These are phyloP conservation scores for Elymnias hypermnestra DNA, from an alignment of 1,140 invertebrate genomes.

Conservation along the genomic window DNA sequence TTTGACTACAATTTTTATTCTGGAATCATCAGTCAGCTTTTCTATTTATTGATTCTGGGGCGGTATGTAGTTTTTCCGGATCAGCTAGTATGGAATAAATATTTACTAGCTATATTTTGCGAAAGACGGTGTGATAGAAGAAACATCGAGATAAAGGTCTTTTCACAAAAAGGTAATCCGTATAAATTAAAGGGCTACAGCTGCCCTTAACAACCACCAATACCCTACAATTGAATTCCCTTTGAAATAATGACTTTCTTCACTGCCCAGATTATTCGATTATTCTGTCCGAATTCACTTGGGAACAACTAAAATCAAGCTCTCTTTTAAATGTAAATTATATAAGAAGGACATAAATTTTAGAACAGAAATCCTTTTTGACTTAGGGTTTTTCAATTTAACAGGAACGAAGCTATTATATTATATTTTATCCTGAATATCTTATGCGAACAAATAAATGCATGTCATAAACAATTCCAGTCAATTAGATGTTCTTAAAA, in stretches of 20 bases:
- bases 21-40: too few species aligned
- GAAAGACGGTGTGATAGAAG: slow-evolving; percentile 1
- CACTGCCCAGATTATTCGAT: slow-evolving; percentile 3
- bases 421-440: too few species aligned
- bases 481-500: too few species aligned
- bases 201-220: slow-evolving; percentile 5
- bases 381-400: too few species aligned
- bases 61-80: too few species aligned
- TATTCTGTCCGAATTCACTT: slow-evolving; percentile 8
- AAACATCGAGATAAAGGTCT: slow-evolving; percentile 1
- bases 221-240: slow-evolving; percentile 3
- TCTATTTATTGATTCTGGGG: too few species aligned
- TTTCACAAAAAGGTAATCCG: slow-evolving; percentile 10
- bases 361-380: too few species aligned
- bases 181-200: slow-evolving; percentile 14
- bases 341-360: neutral
- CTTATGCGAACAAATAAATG: too few species aligned
- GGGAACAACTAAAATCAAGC: neutral
- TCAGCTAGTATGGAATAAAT: neutral
- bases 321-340: neutral
- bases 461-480: too few species aligned
- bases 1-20: too few species aligned
- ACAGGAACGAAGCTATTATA: too few species aligned
- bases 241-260: slow-evolving; percentile 1
- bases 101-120: too few species aligned